These are phyloP conservation scores for Autographa pulchrina DNA, from an alignment of 2,888 invertebrate species.

Conservation along the genomic window DNA sequence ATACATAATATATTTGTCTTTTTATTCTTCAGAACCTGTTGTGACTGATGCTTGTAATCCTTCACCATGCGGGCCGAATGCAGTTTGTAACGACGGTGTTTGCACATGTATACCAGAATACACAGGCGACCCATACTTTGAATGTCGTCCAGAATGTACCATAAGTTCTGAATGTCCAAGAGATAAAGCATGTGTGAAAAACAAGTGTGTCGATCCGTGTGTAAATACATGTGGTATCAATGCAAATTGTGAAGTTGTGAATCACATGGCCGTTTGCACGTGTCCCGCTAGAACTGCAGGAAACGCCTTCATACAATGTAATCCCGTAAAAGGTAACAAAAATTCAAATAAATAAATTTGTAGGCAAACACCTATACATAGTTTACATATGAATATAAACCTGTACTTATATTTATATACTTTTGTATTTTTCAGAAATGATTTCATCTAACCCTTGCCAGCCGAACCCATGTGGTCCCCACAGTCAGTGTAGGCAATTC, in stretches of 20 bases:
- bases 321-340: slow-evolving; percentile 86
- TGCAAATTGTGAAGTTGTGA: slow-evolving; percentile 92
- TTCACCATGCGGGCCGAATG: slow-evolving; percentile 91
- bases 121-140: slow-evolving; percentile 91
- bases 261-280: slow-evolving; percentile 93
- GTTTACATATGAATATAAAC: background rate
- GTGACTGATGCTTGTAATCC: slow-evolving; percentile 90
- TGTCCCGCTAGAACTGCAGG: slow-evolving; percentile 93
- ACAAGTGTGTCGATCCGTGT: slow-evolving; percentile 93
- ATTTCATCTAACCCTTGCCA: slow-evolving; percentile 89
- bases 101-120: slow-evolving; percentile 91
- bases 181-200: slow-evolving; percentile 92
- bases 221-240: slow-evolving; percentile 93
- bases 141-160: slow-evolving; percentile 93
- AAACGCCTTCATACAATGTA: slow-evolving; percentile 92
- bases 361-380: background rate
- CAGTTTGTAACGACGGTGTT: slow-evolving; percentile 89
- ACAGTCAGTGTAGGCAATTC: slow-evolving; percentile 90
- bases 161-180: slow-evolving; percentile 92
- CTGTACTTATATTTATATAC: background rate
- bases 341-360: background rate
- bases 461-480: slow-evolving; percentile 91
- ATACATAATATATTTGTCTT: slow-evolving; percentile 10
- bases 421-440: slow-evolving; percentile 69
- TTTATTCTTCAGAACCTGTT: slow-evolving; percentile 69